Conservation (phyloP, 2,113 vertebrate genomes). For the Xyrauchen texanus region DNA sequence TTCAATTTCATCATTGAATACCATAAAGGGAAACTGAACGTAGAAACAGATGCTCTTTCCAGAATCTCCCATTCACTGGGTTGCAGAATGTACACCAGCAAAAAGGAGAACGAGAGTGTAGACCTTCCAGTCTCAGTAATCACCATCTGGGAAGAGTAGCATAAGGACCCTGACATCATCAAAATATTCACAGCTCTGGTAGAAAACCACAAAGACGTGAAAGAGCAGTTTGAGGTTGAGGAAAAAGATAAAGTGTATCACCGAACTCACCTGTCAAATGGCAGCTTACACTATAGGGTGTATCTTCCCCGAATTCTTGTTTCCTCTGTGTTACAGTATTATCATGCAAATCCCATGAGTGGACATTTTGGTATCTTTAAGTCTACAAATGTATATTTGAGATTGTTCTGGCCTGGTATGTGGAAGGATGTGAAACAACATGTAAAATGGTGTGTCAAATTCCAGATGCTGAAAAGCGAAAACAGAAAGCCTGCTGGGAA, state of each 20-base stretch:
- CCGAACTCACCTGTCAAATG: neutral
- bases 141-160: too few species aligned
- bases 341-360: neutral
- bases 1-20: too few species aligned
- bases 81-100: too few species aligned
- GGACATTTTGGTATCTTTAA: conserved; percentile 30
- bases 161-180: too few species aligned
- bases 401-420: neutral
- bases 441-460: neutral
- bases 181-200: too few species aligned
- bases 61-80: too few species aligned
- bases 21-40: too few species aligned
- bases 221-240: neutral
- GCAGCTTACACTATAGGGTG: neutral
- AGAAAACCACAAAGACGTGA: too few species aligned
- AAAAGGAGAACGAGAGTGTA: too few species aligned
- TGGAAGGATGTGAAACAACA: neutral
- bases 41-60: too few species aligned
- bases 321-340: neutral
- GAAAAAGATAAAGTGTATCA: neutral
- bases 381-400: neutral
- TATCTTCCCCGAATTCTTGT: neutral
- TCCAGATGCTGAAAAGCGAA: neutral
- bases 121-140: too few species aligned
- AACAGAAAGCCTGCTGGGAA: too few species aligned